Conservation (phyloP, 2,888 invertebrate species). For the Eudasyphora cyanicolor region DNA sequence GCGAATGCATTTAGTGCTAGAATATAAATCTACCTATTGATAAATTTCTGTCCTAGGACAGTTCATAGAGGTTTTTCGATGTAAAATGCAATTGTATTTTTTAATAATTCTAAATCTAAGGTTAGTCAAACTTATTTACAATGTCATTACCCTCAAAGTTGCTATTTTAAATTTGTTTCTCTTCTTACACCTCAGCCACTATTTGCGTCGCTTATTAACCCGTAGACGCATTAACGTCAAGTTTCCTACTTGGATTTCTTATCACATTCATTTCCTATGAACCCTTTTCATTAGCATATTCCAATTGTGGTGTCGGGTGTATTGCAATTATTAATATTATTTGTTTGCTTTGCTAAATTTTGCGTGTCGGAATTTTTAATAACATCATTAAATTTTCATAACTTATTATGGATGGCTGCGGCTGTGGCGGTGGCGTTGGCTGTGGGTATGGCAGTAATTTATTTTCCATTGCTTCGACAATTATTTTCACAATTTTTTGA, state of each 20-base stretch:
- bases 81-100: too few relatives aligned
- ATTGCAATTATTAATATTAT: conserved; percentile 35
- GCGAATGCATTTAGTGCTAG: too few relatives aligned
- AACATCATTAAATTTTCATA: conserved; percentile 48
- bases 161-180: neutral
- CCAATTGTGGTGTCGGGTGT: conserved; percentile 21
- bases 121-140: too few relatives aligned
- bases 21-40: too few relatives aligned
- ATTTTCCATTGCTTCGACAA: neutral
- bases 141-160: too few relatives aligned
- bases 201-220: neutral
- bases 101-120: too few relatives aligned
- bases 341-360: conserved; percentile 60
- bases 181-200: neutral
- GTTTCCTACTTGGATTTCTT: conserved; percentile 25
- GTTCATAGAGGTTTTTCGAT: too few relatives aligned
- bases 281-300: conserved; percentile 2
- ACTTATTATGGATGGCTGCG: neutral
- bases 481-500: neutral
- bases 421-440: too few relatives aligned
- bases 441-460: too few relatives aligned
- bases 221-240: too few relatives aligned
- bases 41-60: too few relatives aligned
- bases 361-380: conserved; percentile 59
- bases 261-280: neutral